Evolutionary conservation across 2,113 vertebrate species (phyloP), one percentile per base, ranked within the genome.

Genomic region (Oreochromis niloticus): DNA sequence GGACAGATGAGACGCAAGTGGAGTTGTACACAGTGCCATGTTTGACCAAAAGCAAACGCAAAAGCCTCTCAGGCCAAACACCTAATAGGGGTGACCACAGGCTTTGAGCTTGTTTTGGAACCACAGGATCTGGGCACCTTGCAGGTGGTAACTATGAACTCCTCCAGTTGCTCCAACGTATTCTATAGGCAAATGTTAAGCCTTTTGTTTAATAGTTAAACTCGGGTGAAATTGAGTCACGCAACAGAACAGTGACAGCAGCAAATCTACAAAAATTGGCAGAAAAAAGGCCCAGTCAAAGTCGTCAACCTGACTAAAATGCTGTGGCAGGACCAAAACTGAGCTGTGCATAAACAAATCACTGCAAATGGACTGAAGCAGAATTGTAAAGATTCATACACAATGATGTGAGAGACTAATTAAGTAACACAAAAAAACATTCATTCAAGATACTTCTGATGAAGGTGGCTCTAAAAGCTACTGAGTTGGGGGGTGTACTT

Each of bases 151-250:
- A 66, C 19, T 39, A 66, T 39, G 19, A 66, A 66, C 61, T 27
- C 68, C 22, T 75, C 41, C 27, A 4, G 27, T 27, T 27, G 27
- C 46, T 27, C 5, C 68, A 46, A 48, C 16, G 22, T 48, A 48
- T 75, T 48, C 14, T 75, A 48, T 27, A 48, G 0, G 24, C 14
- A 30, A 17, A 48, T 48, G 14, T 30, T 46, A 75, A 27, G 41
- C 41, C 6, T 48, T 30, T 27, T 48, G 41, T 75, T 27, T 11
- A 1, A 75, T 17, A 75, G 6, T 14, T 30, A 48, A 48, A 48
- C 0, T 7, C 0, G 4, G 68, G 41, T 75, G 68, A 75, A 48
- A 75, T 7, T 30, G 41, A 27, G 14, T 75, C 41, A 48, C 11
- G 41, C 68, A 48, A 48, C 41, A 73, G 68, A 43, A 48, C 68